Conservation (phyloP, 2,113 vertebrate genomes). For the Epinephelus fuscoguttatus region DNA sequence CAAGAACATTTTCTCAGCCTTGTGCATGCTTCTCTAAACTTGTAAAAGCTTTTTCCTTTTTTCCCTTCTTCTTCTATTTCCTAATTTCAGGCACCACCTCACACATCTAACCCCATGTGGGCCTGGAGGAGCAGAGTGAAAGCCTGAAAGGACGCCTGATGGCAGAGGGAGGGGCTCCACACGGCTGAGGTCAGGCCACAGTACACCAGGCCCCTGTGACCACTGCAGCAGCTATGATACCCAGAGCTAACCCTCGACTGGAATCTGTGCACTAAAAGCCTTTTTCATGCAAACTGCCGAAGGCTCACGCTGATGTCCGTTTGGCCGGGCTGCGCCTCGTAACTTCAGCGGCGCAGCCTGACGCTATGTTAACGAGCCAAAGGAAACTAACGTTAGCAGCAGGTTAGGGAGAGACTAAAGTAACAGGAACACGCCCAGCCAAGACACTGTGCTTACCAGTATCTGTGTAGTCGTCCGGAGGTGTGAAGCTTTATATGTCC, state of each 20-base stretch:
- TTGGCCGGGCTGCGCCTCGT: conserved; percentile 54
- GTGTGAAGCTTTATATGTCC: conserved; percentile 80
- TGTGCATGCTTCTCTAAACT: conserved; percentile 30
- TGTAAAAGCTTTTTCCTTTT: conserved; percentile 16
- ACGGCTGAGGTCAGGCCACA: conserved; percentile 50
- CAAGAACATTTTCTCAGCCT: conserved; percentile 37
- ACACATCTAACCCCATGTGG: conserved; percentile 71
- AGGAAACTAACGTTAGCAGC: conserved; percentile 66
- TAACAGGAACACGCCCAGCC: conserved; percentile 46
- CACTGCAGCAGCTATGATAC: conserved; percentile 55
- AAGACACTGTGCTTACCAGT: conserved; percentile 83
- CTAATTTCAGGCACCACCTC: conserved; percentile 77
- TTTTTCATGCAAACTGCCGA: conserved; percentile 68
- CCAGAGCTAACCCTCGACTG: conserved; percentile 66
- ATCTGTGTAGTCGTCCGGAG: conserved; percentile 69
- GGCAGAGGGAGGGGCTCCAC: conserved; percentile 46
- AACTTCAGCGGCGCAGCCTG: conserved; percentile 49
- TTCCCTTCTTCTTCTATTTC: background rate
- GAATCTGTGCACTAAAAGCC: conserved; percentile 76
- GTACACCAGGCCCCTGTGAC: conserved; percentile 34
- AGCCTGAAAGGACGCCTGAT: conserved; percentile 46
- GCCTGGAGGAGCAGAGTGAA: conserved; percentile 48
- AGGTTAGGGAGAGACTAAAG: conserved; percentile 58
- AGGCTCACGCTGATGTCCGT: conserved; percentile 66
- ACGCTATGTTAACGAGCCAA: conserved; percentile 73